These are phyloP conservation scores for Acromyrmex heyeri DNA, from an alignment of 1,140 invertebrate genomes.

Conservation along the genomic window DNA sequence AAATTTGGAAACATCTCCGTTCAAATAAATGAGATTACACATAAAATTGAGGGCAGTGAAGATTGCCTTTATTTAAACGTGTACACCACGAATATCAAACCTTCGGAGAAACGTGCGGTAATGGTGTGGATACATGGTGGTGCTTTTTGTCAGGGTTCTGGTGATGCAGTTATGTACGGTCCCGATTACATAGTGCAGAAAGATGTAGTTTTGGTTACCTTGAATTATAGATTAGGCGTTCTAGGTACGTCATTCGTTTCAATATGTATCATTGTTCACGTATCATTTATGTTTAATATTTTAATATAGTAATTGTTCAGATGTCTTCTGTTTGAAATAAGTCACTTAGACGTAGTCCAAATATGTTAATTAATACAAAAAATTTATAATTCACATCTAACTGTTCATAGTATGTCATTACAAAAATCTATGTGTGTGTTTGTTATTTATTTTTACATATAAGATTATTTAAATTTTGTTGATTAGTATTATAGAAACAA, in stretches of 20 bases:
- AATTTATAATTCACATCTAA: not conserved
- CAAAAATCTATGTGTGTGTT: not conserved
- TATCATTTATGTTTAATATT: not conserved
- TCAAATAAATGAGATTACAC: conserved; percentile 74
- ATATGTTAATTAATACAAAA: not conserved
- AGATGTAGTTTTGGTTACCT: conserved; percentile 87
- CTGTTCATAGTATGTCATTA: not conserved
- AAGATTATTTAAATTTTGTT: not conserved
- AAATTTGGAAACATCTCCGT: conserved; percentile 86
- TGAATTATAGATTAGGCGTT: conserved; percentile 88
- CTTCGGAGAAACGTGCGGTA: conserved; percentile 75
- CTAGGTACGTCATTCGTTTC: conserved; percentile 81
- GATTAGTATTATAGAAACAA: not conserved
- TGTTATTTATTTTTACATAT: not conserved
- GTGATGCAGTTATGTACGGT: conserved; percentile 80
- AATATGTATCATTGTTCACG: not conserved
- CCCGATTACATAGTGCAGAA: conserved; percentile 87
- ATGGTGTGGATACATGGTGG: conserved; percentile 89
- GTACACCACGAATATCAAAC: conserved; percentile 88
- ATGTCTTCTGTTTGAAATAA: not conserved
- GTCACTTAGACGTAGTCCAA: not conserved
- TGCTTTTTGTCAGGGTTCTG: conserved; percentile 86
- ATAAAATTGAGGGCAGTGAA: conserved; percentile 84
- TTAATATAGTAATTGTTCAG: not conserved
- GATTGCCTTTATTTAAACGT: conserved; percentile 96